Evolutionary conservation across 2,113 vertebrate species (phyloP).

Genomic region (Syrrhaptes paradoxus): DNA sequence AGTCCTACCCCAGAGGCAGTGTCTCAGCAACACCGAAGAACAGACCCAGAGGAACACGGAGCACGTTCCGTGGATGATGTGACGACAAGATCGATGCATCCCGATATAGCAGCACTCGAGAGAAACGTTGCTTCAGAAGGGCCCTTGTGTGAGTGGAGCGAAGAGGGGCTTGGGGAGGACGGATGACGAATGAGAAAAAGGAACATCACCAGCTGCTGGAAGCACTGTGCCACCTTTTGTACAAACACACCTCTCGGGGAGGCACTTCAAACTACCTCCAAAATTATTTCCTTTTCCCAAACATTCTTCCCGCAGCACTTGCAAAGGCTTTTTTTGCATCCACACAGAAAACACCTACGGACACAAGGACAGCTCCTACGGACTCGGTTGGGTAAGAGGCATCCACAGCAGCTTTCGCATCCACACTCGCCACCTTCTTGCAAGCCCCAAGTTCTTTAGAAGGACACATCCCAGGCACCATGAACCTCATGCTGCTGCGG

Average conservation of each 20-base stretch:
- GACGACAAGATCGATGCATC: background rate
- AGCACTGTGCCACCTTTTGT: background rate
- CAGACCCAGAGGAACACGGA: background rate
- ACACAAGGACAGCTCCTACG: no score
- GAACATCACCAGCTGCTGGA: background rate
- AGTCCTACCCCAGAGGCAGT: background rate
- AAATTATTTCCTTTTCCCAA: background rate
- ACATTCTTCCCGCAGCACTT: background rate
- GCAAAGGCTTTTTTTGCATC: background rate
- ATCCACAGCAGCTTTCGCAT: background rate
- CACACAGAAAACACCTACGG: background rate
- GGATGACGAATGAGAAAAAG: background rate
- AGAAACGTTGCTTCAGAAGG: conserved; percentile 18
- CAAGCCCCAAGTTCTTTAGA: background rate
- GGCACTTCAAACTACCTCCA: background rate
- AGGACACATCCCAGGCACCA: accelerated
- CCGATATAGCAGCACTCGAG: conserved; percentile 52
- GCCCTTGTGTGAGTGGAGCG: background rate
- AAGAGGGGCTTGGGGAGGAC: background rate
- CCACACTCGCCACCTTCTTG: background rate
- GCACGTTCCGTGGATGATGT: background rate
- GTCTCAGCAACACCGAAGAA: background rate
- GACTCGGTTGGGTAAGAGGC: background rate
- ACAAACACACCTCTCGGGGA: background rate
- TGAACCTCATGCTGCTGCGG: accelerated